These are phyloP conservation scores for Agriopis leucophaearia DNA, from an alignment of 2,888 invertebrate genomes.

Conservation along the genomic window DNA sequence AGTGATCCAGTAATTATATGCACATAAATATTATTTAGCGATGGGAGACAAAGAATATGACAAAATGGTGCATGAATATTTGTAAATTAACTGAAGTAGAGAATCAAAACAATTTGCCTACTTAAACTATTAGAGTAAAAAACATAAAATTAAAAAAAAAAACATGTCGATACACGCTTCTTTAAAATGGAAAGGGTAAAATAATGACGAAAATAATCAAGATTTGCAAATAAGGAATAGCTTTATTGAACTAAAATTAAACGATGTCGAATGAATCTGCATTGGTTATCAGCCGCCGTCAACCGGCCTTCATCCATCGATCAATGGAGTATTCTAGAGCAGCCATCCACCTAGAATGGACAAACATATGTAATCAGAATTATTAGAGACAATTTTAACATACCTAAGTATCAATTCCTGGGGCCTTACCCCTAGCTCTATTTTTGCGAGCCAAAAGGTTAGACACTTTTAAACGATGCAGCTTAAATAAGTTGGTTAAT, in stretches of 20 bases:
- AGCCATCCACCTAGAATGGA: conserved; percentile 93
- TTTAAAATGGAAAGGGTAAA: conserved; percentile 24
- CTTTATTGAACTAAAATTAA: conserved; percentile 66
- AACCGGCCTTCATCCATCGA: conserved; percentile 94
- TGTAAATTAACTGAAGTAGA: no score
- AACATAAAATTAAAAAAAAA: neutral
- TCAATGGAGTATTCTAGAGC: conserved; percentile 98
- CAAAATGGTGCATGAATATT: no score
- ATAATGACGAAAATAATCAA: conserved; percentile 26
- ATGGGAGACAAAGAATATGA: no score
- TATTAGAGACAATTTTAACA: neutral
- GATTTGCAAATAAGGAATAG: conserved; percentile 48
- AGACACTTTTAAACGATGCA: no score
- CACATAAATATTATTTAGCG: no score
- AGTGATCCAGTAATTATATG: no score
- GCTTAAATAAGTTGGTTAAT: no score
- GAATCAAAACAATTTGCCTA: no score
- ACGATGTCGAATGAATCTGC: conserved; percentile 72
- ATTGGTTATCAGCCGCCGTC: conserved; percentile 69
- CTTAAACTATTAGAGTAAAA: neutral
- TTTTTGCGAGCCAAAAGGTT: no score
- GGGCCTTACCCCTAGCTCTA: no score
- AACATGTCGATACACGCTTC: no score
- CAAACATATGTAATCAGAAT: conserved; percentile 4
- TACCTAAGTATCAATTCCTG: no score